Evolutionary conservation across 2,888 invertebrate genomes (phyloP), one percentile per base, ranked within the genome.

Genomic region (Eristalis pertinax): DNA sequence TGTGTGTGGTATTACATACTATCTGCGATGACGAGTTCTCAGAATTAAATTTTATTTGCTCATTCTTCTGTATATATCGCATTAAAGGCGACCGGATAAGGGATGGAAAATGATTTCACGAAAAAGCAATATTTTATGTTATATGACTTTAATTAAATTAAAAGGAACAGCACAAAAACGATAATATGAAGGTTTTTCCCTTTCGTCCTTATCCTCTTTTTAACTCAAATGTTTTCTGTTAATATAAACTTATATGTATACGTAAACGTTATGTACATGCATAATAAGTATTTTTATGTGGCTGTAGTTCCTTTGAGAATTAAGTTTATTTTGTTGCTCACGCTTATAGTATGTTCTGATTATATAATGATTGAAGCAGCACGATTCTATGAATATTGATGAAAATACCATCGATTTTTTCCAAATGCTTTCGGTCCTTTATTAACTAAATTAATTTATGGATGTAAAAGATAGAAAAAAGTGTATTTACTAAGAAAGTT

Each of bases 71-170:
- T 74, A 72, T 62, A 67, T 70, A 67, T 50, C 64, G 72, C 75
- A 62, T 56, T n/a, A 76, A 84, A 80, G 70, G 65, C 80, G 62
- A 35, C 41, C 62, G 67, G 38, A 67, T 75, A 80, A 76, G 67
- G 72, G 76, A 62, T 63, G 80, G 80, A 56, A 79, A 80, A 72
- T 81, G 76, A 64, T 81, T 81, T 32, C 76, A 80, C 81, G 84
- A 85, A 81, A 75, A 85, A 73, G 84, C 84, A 72, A 85, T 85
- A 85, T 85, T 81, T 85, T 85, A 85, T 85, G 76, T 85, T 84
- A 80, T 84, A 84, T 84, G 84, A 76, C 80, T 84, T 85, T 85
- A 85, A 85, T 85, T 85, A 85, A 85, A 81, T 85, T 85, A 85
- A 85, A 85, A 85, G 84, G 84, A 80, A 85, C 62, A 76, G 63